Base-by-base conservation (phyloP, 2,113 vertebrate species). In the Perca fluviatilis region DNA sequence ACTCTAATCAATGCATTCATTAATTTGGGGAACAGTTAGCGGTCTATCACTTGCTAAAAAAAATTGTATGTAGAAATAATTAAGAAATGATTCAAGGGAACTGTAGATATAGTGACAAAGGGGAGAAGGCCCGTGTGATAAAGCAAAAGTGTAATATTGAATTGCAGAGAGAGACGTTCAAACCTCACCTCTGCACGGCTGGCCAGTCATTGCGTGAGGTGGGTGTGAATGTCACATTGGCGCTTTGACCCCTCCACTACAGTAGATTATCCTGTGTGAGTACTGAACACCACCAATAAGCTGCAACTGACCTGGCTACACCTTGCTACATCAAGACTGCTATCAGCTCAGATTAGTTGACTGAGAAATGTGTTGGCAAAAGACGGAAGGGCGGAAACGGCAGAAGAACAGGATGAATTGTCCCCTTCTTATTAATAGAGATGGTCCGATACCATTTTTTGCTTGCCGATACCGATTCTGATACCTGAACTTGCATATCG, bases 11-110 rank as follows among this genome's bases (percentile, higher is more conserved):
- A 73, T 68, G 66, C 66, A 80, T 84, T 84, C 56, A 79, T 85
- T 84, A 58, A 74, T 77, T 84, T 56, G 18, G 60, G 62, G 72
- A 53, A 73, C 74, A 80, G 69, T 73, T 65, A 36, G 50, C 27
- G 3, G 61, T 51, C 40, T n/a, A 63, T 69, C 21, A 27, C 65
- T 63, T 51, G 53, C 47, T 14, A 47, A n/a, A n/a, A n/a, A n/a
- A n/a, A 25, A n/a, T 46, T 56, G n/a, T 72, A 50, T 33, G 4
- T 40, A 63, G 46, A 74, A 62, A 75, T 78, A 25, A 47, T 54
- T 78, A 7, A 27, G 11, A 56, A 58, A 27, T 36, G 12, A 62
- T 60, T 68, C 10, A 68, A 30, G n/a, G 25, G 30, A 57, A 36
- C 62, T 63, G 18, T 30, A 72, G 47, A 61, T 57, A 61, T 8